Evolutionary conservation across 2,113 vertebrate genomes (phyloP), one percentile per base, ranked within the genome.

Genomic region (Plectropomus leopardus): DNA sequence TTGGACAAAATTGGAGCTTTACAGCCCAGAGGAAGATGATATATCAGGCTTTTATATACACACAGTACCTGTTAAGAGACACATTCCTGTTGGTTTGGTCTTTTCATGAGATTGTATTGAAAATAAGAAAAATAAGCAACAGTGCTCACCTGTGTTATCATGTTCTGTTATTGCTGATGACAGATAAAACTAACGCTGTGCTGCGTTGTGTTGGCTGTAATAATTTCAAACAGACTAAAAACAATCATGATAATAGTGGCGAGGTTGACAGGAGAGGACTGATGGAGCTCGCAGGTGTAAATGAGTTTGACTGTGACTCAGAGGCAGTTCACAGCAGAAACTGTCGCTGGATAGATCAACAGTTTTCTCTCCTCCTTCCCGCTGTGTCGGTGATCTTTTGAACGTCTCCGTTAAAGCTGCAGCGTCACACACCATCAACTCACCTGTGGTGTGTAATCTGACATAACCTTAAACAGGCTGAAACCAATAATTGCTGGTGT

Each of bases 401-500:
- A 36, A 26, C 7, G 23, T 64, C 40, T 61, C 34, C 24, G 23
- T 3, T 19, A 23, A 65, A 65, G 19, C 19, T 61, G 24, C 63
- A 21, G 28, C 11, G 70, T 73, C 48, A 70, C 59, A n/a, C 53
- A 3, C 16, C 0, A 17, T 80, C 42, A 14, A 40, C 23, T 55
- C 51, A 7, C 13, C 72, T 57, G 0, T 4, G 14, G 16, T 17
- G 24, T 54, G 34, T 47, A 8, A 34, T 63, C 30, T 44, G 32
- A 34, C 30, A 51, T 14, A n/a, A 75, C 63, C 15, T 1, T 30
- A 24, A 48, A 42, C 1, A 14, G 13, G 2, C n/a, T 68, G 26
- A 61, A 53, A 64, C 14, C 67, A 76, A 19, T 67, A 23, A 51
- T 9, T 83, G 42, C 7, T 36, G 66, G 30, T 26, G 34, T 19